A percentile compares a stretch with the other conserved stretches of the same genome.
Evolutionary conservation across 1,140 invertebrate species (phyloP).

Genomic region (Aplysia californica): DNA sequence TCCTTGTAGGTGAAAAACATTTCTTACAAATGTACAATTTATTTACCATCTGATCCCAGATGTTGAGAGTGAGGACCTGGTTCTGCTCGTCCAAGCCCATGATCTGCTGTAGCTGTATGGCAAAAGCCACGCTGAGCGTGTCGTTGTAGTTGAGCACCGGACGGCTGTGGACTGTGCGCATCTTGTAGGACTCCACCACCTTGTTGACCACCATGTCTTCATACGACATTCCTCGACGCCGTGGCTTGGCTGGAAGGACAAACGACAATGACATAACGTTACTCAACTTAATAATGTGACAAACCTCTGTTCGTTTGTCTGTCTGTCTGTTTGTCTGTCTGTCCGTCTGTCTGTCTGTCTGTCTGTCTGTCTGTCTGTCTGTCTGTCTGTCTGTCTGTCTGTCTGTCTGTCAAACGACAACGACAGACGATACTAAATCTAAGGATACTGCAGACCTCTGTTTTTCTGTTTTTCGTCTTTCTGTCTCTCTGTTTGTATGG

Average conservation of each 20-base stretch:
- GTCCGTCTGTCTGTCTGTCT: background rate
- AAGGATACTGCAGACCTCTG: no score
- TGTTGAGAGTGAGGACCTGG: conserved; percentile 57
- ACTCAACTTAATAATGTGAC: no score
- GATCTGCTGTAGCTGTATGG: conserved; percentile 59
- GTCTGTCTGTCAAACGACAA: no score
- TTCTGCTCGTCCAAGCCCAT: conserved; percentile 61
- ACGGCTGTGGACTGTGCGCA: conserved; percentile 51
- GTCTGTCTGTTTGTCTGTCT: background rate
- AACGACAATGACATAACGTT: no score
- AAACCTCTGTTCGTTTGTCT: background rate
- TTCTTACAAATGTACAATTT: background rate
- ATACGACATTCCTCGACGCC: conserved; percentile 38
- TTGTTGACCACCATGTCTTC: conserved; percentile 60
- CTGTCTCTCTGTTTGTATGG: no score
- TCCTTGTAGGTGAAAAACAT: background rate
- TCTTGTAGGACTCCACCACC: conserved; percentile 53
- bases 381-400: background rate
- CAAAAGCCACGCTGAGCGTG: conserved; percentile 51
- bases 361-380: background rate
- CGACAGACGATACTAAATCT: no score
- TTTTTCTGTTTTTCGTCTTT: no score
- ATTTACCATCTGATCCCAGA: conserved; percentile 58
- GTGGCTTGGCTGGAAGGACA: no score
- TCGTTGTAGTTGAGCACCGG: conserved; percentile 59